These are phyloP conservation scores for Redunca redunca DNA, from an alignment of 2,113 vertebrate species.

Conservation along the genomic window DNA sequence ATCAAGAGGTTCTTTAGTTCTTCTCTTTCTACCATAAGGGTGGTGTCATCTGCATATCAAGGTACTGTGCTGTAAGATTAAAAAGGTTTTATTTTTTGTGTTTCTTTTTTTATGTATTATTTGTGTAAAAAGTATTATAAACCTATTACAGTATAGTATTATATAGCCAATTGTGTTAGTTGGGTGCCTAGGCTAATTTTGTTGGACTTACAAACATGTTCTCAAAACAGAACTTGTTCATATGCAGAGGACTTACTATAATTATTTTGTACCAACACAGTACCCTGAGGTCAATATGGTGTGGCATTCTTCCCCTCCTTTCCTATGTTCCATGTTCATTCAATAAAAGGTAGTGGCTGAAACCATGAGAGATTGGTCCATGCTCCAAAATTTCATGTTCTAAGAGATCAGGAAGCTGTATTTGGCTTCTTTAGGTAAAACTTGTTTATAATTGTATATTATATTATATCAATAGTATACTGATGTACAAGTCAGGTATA, in stretches of 20 bases:
- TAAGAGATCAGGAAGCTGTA: background rate
- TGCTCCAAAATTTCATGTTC: background rate
- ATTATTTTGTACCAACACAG: background rate
- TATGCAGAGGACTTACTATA: background rate
- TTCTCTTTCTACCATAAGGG: background rate
- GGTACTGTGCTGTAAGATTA: background rate
- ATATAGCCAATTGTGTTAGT: background rate
- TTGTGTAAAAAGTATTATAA: background rate
- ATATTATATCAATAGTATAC: background rate
- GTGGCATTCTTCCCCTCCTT: background rate
- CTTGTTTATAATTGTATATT: background rate
- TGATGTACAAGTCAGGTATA: background rate
- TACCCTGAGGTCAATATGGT: background rate
- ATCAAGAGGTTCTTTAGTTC: background rate
- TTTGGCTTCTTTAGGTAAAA: background rate
- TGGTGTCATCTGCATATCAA: background rate
- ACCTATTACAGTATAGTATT: background rate
- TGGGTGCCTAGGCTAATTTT: background rate
- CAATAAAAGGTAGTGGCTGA: background rate
- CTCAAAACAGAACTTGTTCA: background rate
- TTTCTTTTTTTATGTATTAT: background rate
- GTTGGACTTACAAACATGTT: background rate
- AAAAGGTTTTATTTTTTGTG: background rate
- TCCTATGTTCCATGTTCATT: background rate
- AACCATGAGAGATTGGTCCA: background rate